Conservation (phyloP, 2,113 vertebrate species). For the Etia nguti region DNA sequence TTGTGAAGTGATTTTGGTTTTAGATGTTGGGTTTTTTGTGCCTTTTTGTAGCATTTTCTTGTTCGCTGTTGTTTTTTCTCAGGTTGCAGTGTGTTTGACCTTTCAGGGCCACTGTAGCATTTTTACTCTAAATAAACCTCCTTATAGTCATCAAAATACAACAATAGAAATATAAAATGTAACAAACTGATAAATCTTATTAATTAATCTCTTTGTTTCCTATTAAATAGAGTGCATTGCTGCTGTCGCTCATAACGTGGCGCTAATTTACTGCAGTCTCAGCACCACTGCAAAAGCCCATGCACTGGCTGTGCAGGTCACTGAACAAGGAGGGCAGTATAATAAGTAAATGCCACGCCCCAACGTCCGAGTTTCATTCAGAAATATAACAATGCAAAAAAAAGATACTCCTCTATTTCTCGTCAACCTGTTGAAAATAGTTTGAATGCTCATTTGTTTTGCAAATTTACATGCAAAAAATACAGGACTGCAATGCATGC, state of each 20-base stretch:
- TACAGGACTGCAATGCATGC: background rate
- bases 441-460: background rate
- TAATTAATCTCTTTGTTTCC: background rate
- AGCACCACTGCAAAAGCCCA: fast-evolving
- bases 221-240: background rate
- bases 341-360: background rate
- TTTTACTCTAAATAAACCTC: background rate
- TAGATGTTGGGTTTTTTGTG: background rate
- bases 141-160: background rate
- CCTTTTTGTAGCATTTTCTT: background rate
- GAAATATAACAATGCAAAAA: background rate
- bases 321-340: background rate
- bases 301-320: background rate
- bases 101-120: background rate
- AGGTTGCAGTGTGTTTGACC: background rate
- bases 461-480: background rate
- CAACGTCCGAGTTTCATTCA: background rate
- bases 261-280: background rate
- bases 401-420: background rate
- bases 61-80: fast-evolving
- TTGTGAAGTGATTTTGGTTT: background rate
- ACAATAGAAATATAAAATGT: background rate
- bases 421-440: fast-evolving
- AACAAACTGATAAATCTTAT: background rate
- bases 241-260: background rate